phyloP scores from a whole-genome alignment of 2,888 invertebrate genomes.

The Drosophila birchii region DNA sequence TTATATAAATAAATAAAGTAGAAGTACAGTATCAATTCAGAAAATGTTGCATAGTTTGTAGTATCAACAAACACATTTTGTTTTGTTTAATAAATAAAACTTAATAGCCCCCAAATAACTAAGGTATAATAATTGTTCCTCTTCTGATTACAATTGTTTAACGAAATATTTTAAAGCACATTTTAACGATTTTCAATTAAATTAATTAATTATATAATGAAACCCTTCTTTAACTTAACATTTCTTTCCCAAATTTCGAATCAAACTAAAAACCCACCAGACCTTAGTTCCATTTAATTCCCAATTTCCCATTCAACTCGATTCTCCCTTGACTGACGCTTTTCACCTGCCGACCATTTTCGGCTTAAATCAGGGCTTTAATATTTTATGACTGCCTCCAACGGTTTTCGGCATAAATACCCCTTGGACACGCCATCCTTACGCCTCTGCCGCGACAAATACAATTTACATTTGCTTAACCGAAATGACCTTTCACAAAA shows the following conservation, averaged over 20 bases:
- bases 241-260: background rate
- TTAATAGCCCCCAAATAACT: too few species aligned
- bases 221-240: too few species aligned
- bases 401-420: conserved; percentile 7
- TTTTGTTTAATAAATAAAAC: too few species aligned
- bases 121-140: too few species aligned
- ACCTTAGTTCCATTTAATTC: conserved; percentile 7
- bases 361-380: conserved; percentile 68
- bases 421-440: conserved; percentile 2
- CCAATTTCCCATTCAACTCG: conserved; percentile 6
- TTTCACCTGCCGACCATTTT: conserved; percentile 31
- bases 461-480: conserved; percentile 65
- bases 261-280: background rate
- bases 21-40: too few species aligned
- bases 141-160: background rate
- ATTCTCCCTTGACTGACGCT: conserved; percentile 42
- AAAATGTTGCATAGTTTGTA: too few species aligned
- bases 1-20: background rate
- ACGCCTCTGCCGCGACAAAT: conserved; percentile 23
- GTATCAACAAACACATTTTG: too few species aligned
- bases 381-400: conserved; percentile 59
- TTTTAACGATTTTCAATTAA: background rate
- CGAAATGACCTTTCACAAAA: conserved; percentile 60
- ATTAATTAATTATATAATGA: background rate
- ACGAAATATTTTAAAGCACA: background rate